Evolutionary conservation across 2,797 vertebrate genomes (phyloP), one percentile per base, ranked within the genome.

Genomic region (Clarias fuscus): DNA sequence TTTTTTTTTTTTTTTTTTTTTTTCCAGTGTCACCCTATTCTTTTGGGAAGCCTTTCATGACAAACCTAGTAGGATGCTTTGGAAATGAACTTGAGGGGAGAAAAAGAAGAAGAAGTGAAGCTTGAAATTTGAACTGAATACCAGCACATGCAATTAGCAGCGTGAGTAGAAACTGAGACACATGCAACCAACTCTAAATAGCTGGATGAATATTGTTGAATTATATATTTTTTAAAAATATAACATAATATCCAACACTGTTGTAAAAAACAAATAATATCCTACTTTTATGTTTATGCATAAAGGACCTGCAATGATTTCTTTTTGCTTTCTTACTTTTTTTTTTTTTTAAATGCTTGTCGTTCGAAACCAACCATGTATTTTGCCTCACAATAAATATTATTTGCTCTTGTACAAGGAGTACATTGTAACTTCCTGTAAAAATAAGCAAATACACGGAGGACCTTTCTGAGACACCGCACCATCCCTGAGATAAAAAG

Each of bases 1-100:
- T 86, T 62, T 68, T 33, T 33, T 33, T 33, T 33, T 83, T 85
- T 62, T 68, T 33, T 33, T 33, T 33, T 33, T 33, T 33, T 33
- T 2, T 70, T 84, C 43, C n/a, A 14, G 20, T 30, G 27, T 75
- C 78, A 68, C 67, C 33, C 53, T 79, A 70, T 86, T 87, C 88
- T 82, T 82, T 67, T 40, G 71, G 68, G 68, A 71, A 84, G 81
- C 79, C 40, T 56, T 68, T 82, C 37, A 82, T 56, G 24, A 30
- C 59, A 80, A 80, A 80, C 59, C 64, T 64, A 62, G 22, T 40
- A 40, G 33, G 22, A 80, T 17, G 33, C 37, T 81, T 67, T 67
- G 43, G 64, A 68, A 68, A 82, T 68, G 62, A 56, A 53, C 5
- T 43, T 43, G 24, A 1, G 61, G 15, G 11, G 40, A 7, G 20